Evolutionary conservation across 2,888 invertebrate genomes (phyloP).

Genomic region (Craniophora ligustri): DNA sequence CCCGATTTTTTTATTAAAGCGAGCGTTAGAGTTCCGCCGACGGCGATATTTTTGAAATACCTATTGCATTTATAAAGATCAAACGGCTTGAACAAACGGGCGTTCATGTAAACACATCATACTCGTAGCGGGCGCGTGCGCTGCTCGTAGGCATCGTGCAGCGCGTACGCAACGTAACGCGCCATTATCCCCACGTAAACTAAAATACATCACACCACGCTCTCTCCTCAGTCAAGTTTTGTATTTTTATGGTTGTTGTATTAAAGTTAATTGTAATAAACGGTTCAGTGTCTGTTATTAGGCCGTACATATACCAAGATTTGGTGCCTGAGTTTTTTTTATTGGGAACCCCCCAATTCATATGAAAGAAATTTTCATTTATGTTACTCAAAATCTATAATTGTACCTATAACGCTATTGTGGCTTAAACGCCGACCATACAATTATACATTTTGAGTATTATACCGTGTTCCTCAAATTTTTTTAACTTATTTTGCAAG

Average conservation of each 20-base stretch:
- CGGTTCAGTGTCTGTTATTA: slow-evolving; percentile 20
- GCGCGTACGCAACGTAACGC: slow-evolving; percentile 65
- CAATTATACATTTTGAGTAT: too few relatives aligned
- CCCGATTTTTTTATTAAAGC: slow-evolving; percentile 82
- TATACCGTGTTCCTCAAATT: too few relatives aligned
- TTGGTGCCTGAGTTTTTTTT: too few relatives aligned
- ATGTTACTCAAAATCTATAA: too few relatives aligned
- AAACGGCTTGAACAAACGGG: slow-evolving; percentile 85
- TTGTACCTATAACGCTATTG: too few relatives aligned
- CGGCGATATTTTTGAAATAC: slow-evolving; percentile 86
- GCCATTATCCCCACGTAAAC: slow-evolving; percentile 64
- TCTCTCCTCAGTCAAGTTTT: slow-evolving; percentile 53
- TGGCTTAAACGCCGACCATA: too few relatives aligned
- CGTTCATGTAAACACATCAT: slow-evolving; percentile 85
- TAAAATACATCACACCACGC: slow-evolving; percentile 54
- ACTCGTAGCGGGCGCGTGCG: slow-evolving; percentile 61
- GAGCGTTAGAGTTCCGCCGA: slow-evolving; percentile 74
- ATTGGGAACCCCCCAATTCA: too few relatives aligned
- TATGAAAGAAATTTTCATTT: too few relatives aligned
- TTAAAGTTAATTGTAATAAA: slow-evolving; percentile 34
- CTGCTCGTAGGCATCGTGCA: slow-evolving; percentile 35
- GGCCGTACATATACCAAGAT: not conserved
- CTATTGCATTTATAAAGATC: slow-evolving; percentile 88
- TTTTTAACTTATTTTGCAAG: too few relatives aligned
- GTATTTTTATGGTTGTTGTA: slow-evolving; percentile 55